A percentile compares a stretch with the other conserved stretches of the same genome.
These are phyloP conservation scores for Trichonephila clavata DNA, from an alignment of 1,140 invertebrate species.

Conservation along the genomic window DNA sequence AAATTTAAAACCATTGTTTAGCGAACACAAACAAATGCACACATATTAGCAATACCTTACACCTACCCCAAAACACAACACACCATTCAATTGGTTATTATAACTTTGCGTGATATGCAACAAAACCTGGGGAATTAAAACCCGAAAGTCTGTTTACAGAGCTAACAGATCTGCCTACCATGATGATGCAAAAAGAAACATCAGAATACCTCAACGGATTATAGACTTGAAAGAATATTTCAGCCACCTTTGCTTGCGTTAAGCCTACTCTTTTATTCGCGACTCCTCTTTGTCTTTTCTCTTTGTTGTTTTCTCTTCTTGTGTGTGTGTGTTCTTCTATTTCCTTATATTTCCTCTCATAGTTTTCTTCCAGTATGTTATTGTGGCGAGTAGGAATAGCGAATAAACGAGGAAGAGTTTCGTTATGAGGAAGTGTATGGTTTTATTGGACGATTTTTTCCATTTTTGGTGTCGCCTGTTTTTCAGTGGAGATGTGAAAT, in stretches of 20 bases:
- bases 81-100: not conserved
- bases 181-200: not conserved
- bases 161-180: not conserved
- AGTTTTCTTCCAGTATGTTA: not conserved
- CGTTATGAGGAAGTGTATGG: not conserved
- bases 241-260: not conserved
- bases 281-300: not conserved
- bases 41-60: too few relatives aligned
- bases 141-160: not conserved
- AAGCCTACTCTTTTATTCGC: not conserved
- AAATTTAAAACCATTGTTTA: too few relatives aligned
- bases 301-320: not conserved
- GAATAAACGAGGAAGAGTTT: not conserved
- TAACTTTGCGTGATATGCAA: not conserved
- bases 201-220: not conserved
- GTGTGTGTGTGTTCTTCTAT: not conserved
- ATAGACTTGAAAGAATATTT: not conserved
- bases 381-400: not conserved
- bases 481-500: too few relatives aligned
- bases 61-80: too few relatives aligned
- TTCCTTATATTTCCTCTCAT: not conserved
- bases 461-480: too few relatives aligned
- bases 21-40: too few relatives aligned
- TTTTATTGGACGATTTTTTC: not conserved
- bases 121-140: not conserved